Evolutionary conservation across 2,797 vertebrate species (phyloP).

Genomic region (Hipposideros larvatus): DNA sequence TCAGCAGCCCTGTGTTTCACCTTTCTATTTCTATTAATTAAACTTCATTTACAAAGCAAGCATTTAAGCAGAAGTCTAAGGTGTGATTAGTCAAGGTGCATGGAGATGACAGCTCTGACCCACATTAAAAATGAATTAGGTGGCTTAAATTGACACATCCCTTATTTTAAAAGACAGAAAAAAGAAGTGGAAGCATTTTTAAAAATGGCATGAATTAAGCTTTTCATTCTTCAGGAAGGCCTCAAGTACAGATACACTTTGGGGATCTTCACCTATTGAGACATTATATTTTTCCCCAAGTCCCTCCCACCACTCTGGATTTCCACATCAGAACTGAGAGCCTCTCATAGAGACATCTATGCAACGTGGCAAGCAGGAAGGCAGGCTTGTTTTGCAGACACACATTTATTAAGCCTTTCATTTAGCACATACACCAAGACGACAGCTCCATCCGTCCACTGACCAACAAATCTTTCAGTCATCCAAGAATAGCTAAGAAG

Average conservation of each 20-base stretch:
- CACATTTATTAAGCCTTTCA: not conserved
- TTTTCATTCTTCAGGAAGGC: constrained; percentile 58
- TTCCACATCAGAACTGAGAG: constrained; percentile 38
- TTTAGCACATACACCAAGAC: constrained; percentile 21
- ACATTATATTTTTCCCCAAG: not conserved
- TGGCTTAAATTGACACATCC: constrained; percentile 61
- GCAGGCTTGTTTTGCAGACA: not conserved
- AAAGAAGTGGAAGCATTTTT: not conserved
- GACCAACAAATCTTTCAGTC: not conserved
- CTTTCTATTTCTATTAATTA: constrained; percentile 76
- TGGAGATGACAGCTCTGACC: constrained; percentile 68
- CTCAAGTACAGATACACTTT: not conserved
- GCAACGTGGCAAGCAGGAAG: not conserved
- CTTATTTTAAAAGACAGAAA: constrained; percentile 39
- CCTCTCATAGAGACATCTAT: not conserved
- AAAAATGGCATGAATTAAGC: constrained; percentile 44
- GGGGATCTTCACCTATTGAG: constrained; percentile 44
- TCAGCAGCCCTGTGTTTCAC: constrained; percentile 19
- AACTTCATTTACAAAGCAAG: constrained; percentile 73
- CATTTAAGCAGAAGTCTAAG: constrained; percentile 80
- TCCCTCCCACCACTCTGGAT: not conserved
- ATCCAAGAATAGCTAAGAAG: not conserved
- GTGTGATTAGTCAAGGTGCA: constrained; percentile 63
- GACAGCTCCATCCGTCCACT: not conserved
- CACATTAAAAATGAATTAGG: constrained; percentile 70